A percentile compares a stretch with the other conserved stretches of the same genome.
phyloP scores from a whole-genome alignment of 2,113 vertebrate species.

The Pomatostomus ruficeps region DNA sequence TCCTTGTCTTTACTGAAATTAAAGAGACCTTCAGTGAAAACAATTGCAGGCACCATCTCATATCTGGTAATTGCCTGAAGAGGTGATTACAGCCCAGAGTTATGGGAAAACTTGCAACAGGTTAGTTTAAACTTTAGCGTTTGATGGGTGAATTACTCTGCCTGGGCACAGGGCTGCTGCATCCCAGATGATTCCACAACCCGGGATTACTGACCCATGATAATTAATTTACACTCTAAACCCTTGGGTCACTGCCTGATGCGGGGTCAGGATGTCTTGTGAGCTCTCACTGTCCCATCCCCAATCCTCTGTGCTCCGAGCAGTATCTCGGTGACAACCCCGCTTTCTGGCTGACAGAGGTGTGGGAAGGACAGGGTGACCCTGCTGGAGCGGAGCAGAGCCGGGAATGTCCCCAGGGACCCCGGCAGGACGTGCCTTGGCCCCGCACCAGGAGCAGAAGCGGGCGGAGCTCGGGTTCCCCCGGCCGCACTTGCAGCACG shows the following conservation, averaged over 20 bases:
- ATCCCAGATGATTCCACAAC: not conserved
- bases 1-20: not conserved
- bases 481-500: constrained; percentile 76
- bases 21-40: not conserved
- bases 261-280: not conserved
- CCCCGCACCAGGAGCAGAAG: constrained; percentile 87
- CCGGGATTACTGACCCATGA: not conserved
- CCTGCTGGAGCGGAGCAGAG: not conserved
- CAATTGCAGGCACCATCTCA: not conserved
- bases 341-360: not conserved
- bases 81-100: not conserved
- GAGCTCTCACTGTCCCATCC: not conserved
- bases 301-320: not conserved
- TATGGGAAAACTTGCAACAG: not conserved
- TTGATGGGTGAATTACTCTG: not conserved
- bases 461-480: constrained; percentile 68
- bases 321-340: not conserved
- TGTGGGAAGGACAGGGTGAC: not conserved
- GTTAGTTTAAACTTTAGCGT: not conserved
- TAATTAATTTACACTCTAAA: not conserved
- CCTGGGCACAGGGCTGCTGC: not conserved
- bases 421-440: constrained; percentile 62
- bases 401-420: not conserved
- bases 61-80: not conserved
- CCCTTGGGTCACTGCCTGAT: not conserved